Evolutionary conservation across 1,140 invertebrate species (phyloP), one percentile per base, ranked within the genome.

Genomic region (Euura lappo): DNA sequence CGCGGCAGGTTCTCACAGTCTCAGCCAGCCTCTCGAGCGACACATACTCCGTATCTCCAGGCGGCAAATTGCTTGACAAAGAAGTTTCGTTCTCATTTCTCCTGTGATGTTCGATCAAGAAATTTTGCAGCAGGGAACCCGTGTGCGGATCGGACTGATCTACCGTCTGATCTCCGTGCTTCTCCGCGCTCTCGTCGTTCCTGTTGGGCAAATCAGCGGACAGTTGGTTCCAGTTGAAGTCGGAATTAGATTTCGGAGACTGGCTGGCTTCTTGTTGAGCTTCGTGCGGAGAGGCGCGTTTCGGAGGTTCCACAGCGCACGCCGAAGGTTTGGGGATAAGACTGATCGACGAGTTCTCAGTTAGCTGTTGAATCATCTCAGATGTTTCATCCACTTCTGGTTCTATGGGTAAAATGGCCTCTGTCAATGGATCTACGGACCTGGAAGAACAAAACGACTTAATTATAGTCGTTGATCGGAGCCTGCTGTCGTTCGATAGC

Each of bases 21-120:
- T 88, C 87, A 0, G 86, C 87, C 7, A 89, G 80, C 69, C 80
- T 87, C 51, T 89, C 88, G 6, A 89, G 72, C 0, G 88, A 88
- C 1, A 89, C 87, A 43, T 88, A 89, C 67, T 89, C 88, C 0
- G 85, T 87, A 71, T 87, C 86, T 45, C 79, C 79, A 0, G 78
- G 65, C 2, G 79, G 79, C 42, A 79, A 65, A 72, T 73, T 79
- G 64, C 77, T 81, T 4, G 77, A 77, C n/a, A 83, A 28, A 0
- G 77, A 79, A 6, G 77, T 68, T 43, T 86, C 80, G 28, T 77
- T 84, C 70, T 85, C 81, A 78, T 82, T 84, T 42, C 83, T 80
- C 44, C 83, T 79, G 8, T 88, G 82, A 68, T 87, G 85, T 7
- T 87, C 86, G 2, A 84, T 83, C 3, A 88, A 74, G 66, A 87